phyloP scores from a whole-genome alignment of 2,113 vertebrate species.

The Eptesicus fuscus region DNA sequence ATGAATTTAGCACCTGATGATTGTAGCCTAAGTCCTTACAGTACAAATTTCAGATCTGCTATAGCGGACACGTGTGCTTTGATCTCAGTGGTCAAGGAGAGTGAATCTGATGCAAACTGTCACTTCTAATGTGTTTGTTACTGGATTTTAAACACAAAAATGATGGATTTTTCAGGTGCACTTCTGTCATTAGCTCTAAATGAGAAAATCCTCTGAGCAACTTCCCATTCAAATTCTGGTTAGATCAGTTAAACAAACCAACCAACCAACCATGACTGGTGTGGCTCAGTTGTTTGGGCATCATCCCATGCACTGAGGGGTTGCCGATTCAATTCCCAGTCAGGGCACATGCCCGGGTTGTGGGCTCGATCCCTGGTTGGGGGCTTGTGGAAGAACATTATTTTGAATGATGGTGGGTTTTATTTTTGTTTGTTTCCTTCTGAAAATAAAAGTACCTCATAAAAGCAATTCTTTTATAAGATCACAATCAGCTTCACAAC shows the following conservation, averaged over 20 bases:
- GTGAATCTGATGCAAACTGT: not conserved
- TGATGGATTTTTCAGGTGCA: not conserved
- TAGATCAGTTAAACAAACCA: not conserved
- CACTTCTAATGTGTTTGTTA: not conserved
- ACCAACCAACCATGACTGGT: no score
- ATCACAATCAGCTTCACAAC: not conserved
- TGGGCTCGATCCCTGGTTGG: not conserved
- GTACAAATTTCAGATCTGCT: not conserved
- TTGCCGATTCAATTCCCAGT: not conserved
- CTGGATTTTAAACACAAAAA: not conserved
- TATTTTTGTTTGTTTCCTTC: not conserved
- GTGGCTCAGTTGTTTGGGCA: no score
- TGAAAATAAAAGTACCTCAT: slow-evolving; percentile 1
- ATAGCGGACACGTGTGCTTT: not conserved
- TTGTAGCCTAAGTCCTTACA: not conserved
- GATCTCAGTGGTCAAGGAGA: not conserved
- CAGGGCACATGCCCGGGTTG: not conserved
- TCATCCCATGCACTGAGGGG: no score
- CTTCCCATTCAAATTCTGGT: not conserved
- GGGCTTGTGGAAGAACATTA: not conserved
- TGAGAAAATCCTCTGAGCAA: not conserved
- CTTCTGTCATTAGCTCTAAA: not conserved
- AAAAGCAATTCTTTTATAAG: not conserved
- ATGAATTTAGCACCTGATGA: not conserved
- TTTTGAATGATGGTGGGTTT: not conserved